A percentile compares a stretch with the other conserved stretches of the same genome.
These are phyloP conservation scores for Lonchura striata DNA, from an alignment of 2,113 vertebrate species.

Conservation along the genomic window DNA sequence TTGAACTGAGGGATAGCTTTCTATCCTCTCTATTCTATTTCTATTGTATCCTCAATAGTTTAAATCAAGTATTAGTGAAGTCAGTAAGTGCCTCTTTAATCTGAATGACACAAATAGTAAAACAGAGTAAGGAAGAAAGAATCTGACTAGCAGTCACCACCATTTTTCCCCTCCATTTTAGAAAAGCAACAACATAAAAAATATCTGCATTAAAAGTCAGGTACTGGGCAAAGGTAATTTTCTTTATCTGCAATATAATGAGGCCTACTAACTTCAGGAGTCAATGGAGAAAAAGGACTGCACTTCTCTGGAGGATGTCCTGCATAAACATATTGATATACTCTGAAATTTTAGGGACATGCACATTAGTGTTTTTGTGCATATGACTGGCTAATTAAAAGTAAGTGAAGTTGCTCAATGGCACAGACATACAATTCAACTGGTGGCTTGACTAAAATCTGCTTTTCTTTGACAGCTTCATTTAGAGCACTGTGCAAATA, in stretches of 20 bases:
- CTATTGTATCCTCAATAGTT: neutral
- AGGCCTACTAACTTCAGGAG: neutral
- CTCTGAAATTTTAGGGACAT: neutral
- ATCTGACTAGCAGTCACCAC: neutral
- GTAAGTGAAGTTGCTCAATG: neutral
- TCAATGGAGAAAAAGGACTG: neutral
- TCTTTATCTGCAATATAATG: neutral
- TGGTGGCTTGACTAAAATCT: neutral
- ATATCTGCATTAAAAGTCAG: neutral
- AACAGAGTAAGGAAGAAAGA: neutral
- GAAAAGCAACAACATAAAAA: neutral
- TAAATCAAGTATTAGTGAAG: neutral
- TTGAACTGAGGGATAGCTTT: neutral
- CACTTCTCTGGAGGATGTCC: neutral
- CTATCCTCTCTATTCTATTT: neutral
- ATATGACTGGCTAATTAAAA: constrained; percentile 10
- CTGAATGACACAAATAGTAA: neutral
- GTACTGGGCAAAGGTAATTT: neutral
- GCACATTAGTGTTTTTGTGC: neutral
- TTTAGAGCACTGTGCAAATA: neutral
- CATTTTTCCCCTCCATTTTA: neutral
- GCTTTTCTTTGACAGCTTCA: neutral
- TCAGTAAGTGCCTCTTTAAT: neutral
- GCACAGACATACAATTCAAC: neutral
- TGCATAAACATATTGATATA: neutral